phyloP scores from a whole-genome alignment of 2,888 invertebrate species.

The Epinotia bilunana region DNA sequence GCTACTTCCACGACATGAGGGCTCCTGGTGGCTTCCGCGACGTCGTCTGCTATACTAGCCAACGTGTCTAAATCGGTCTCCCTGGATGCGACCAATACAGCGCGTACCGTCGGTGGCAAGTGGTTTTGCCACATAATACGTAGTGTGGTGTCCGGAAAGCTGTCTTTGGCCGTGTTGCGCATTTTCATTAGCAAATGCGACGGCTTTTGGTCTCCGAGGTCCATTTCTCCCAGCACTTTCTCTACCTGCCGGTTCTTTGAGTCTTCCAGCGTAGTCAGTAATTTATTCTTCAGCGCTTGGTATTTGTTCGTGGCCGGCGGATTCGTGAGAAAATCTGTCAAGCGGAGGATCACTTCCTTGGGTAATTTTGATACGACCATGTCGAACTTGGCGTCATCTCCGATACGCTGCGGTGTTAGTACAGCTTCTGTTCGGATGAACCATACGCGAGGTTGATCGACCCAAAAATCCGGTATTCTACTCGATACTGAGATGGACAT shows the following conservation, averaged over 20 bases:
- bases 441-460: conserved; percentile 4
- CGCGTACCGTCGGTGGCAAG: not conserved
- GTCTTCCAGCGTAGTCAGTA: conserved; percentile 29
- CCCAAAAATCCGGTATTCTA: not conserved
- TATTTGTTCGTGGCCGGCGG: conserved; percentile 24
- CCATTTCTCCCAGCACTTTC: conserved; percentile 19
- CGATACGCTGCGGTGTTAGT: not conserved
- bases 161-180: not conserved
- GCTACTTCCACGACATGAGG: not conserved
- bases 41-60: not conserved
- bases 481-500: not conserved
- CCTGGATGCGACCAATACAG: not conserved
- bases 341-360: conserved; percentile 8
- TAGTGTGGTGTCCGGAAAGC: not conserved
- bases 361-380: conserved; percentile 16
- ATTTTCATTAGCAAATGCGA: not conserved
- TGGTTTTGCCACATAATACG: not conserved
- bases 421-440: conserved; percentile 18
- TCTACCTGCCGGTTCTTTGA: conserved; percentile 28
- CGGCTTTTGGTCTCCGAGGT: not conserved
- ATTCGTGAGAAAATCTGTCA: conserved; percentile 23
- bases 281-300: conserved; percentile 13
- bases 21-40: not conserved
- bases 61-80: not conserved
- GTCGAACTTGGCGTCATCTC: conserved; percentile 9